Conservation (phyloP, 2,888 invertebrate genomes). For the Deroplatys truncata region DNA sequence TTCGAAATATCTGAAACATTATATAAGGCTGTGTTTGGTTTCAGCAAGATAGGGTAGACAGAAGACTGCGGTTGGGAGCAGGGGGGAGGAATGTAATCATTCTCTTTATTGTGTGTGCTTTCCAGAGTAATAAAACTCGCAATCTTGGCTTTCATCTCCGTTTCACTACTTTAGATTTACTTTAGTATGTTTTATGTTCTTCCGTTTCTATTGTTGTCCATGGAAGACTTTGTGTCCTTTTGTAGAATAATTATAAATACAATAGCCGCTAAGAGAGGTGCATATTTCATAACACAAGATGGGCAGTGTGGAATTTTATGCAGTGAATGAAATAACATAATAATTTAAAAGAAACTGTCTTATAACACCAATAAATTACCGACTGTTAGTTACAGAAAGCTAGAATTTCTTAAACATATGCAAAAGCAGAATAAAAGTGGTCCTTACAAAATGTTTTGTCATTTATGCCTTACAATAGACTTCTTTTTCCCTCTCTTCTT, state of each 20-base stretch:
- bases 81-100: neutral
- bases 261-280: neutral
- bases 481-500: too few relatives aligned
- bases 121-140: neutral
- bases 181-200: neutral
- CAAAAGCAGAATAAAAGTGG: too few relatives aligned
- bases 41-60: neutral
- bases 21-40: too few relatives aligned
- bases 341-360: neutral
- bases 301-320: neutral
- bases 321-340: neutral
- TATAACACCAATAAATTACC: too few relatives aligned
- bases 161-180: neutral
- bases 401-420: too few relatives aligned
- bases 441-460: too few relatives aligned
- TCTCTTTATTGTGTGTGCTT: neutral
- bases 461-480: too few relatives aligned
- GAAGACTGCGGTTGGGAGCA: neutral
- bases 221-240: neutral
- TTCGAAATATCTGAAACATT: too few relatives aligned
- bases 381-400: too few relatives aligned
- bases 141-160: neutral
- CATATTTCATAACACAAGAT: neutral
- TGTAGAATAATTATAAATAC: neutral
- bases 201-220: neutral